Base-by-base conservation (phyloP, 2,797 vertebrate genomes). In the Scolopax rusticola region DNA sequence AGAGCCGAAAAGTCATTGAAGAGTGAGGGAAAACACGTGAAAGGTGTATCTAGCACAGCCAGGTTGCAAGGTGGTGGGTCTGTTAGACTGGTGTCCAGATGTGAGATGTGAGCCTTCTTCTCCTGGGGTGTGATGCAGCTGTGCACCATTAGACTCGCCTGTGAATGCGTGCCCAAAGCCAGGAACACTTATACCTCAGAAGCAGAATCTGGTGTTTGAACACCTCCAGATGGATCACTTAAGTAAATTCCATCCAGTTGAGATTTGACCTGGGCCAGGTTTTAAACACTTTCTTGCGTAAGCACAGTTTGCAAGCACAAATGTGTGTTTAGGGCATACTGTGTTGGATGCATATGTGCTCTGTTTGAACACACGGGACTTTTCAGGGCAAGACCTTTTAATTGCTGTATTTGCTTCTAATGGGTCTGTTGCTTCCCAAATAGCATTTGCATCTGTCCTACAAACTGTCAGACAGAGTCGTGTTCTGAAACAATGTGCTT, bases 241-340 rank as follows among this genome's bases (percentile, higher is more conserved):
- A 43, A 89, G 56, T 61, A 94, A 96, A 97, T 95, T 87, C 90
- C 57, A 91, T 96, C 91, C 93, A 95, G 71, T 85, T 85, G 74
- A 93, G 88, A 23, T 60, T 89, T 93, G 88, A 93, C 84, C 94
- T 95, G 71, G 71, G 84, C 78, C 75, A 77, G 84, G 81, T 94
- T 90, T 95, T 92, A 90, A 90, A 43, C 53, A 60, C 56, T 67
- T 87, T 83, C 75, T 96, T 97, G 92, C 10, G 0, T 94, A 96
- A 96, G 85, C 74, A 90, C 20, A 4, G 87, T 93, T 95, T 93
- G 74, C 83, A 78, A 87, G 85, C 53, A 76, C 30, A 82, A 65
- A 87, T 87, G 23, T 61, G 68, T 61, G 45, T 67, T 90, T 95
- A 17, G 90, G 81, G 68, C 64, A 71, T 70, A 74, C 40, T 36